Evolutionary conservation across 2,113 vertebrate species (phyloP), one percentile per base, ranked within the genome.

Genomic region (Empidonax traillii): DNA sequence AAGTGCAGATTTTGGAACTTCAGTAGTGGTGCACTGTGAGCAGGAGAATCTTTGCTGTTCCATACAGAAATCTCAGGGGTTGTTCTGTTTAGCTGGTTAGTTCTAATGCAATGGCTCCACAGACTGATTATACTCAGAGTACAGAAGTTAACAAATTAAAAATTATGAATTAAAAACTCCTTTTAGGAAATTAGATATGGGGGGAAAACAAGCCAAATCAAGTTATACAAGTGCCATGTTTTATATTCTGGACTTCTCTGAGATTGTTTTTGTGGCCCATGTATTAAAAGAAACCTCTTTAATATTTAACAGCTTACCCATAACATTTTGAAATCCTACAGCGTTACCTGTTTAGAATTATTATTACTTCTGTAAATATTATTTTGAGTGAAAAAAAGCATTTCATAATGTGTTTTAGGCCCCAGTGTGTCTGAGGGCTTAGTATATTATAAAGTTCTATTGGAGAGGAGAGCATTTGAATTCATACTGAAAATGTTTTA

Each of bases 281-380:
- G 18, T 61, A 46, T 93, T 89, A 68, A 92, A 93, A 81, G 12
- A 23, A 65, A 33, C 35, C 28, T 59, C 46, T 90, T 88, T 53
- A 85, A 74, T 86, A 91, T 95, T 79, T 30, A 94, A 62, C 39
- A 90, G 39, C 52, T 93, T 84, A 55, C 27, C 33, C 47, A 7
- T 75, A 90, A 49, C 4, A 4, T 86, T 78, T 86, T 75, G 61
- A 89, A 90, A 81, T 51, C 24, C 3, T 84, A 21, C 59, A 47
- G 46, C 22, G 22, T 51, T 96, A 94, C 86, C 58, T 92, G 79
- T 49, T 52, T 33, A 73, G 88, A 92, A 86, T 95, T 55, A 74
- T 93, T 85, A 87, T 76, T 78, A 94, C 44, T 88, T 59, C 52
- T 81, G 67, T 91, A 88, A 95, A 47, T 65, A 78, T 31, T 39